phyloP scores from a whole-genome alignment of 2,113 vertebrate species.

The Entomyzon cyanotis region DNA sequence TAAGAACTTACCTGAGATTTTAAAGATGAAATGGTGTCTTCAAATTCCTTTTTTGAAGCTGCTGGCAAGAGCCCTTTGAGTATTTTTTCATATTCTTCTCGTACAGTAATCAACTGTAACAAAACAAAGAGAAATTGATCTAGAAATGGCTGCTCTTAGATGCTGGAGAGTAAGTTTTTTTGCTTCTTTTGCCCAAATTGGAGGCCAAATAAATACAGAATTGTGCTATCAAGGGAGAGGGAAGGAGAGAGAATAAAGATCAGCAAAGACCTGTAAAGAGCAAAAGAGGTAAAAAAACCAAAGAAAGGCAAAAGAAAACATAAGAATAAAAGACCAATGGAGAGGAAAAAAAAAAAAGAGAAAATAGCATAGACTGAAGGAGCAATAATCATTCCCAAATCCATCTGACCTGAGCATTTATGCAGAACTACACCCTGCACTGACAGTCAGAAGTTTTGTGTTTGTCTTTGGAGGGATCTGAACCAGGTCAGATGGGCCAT shows the following conservation, averaged over 20 bases:
- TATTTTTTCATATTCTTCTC: conserved; percentile 86
- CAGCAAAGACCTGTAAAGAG: background rate
- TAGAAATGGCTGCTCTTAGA: background rate
- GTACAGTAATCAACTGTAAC: conserved; percentile 83
- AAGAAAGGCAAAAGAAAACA: background rate
- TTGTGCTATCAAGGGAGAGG: background rate
- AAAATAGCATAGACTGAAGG: background rate
- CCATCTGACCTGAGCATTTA: background rate
- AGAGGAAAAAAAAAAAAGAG: background rate
- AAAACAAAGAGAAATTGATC: background rate
- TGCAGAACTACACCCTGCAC: background rate
- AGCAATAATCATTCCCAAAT: background rate
- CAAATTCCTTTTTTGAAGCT: conserved; percentile 85
- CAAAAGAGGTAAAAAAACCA: background rate
- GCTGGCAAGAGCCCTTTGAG: conserved; percentile 91
- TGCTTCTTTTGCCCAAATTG: background rate
- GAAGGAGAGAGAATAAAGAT: background rate
- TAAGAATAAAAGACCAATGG: background rate
- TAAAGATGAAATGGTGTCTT: conserved; percentile 92
- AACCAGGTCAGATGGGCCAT: background rate
- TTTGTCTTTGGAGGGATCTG: background rate
- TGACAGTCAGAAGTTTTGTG: background rate
- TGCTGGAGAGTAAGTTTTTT: background rate
- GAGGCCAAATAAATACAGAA: background rate
- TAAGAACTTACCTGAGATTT: conserved; percentile 88